Evolutionary conservation across 2,888 invertebrate genomes (phyloP), one percentile per base, ranked within the genome.

Genomic region (Flexamia atlantica): DNA sequence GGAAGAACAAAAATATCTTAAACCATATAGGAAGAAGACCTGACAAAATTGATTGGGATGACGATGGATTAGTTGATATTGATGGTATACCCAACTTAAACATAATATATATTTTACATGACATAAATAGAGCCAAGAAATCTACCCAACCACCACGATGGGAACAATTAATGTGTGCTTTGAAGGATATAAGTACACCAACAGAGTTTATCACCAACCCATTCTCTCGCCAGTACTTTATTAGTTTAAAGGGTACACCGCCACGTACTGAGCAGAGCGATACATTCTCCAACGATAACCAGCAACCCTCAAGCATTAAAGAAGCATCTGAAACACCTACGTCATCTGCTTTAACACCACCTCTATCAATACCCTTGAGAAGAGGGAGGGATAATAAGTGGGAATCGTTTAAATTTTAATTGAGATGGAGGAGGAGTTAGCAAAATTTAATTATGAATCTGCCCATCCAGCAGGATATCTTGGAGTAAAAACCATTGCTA

Each of bases 61-160:
- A 74, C 20, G 12, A 74, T 74, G 72, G 72, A 12, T 7, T n/a
- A n/a, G 4, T 74, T 2, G 40, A n/a, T n/a, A 74, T 74, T n/a
- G 25, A 74, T 42, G 72, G 72, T 42, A n/a, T 74, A n/a, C 72
- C 40, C 2, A n/a, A 74, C 25, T 74, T 42, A 20, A 74, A 74
- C 36, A 40, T 74, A 1, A 42, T 42, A 10, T 40, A 74, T 20
- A 1, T 74, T 40, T 36, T 74, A 14, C 72, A 74, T 42, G 72
- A 74, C 23, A 25, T 74, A 12, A 42, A 42, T 17, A 36, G 72
- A 42, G 42, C 10, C 2, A 40, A n/a, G 32, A 74, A 74, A 36
- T 9, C 72, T 7, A 74, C 72, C 4, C 72, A 74, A 42, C 42
- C 72, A 7, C 36, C 40, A 4, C 20, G 72, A 5, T 74, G 72